Percentiles rank a stretch among this genome's conserved stretches.
These are phyloP conservation scores for Cyaniris semiargus DNA, from an alignment of 2,888 invertebrate genomes.

Conservation along the genomic window DNA sequence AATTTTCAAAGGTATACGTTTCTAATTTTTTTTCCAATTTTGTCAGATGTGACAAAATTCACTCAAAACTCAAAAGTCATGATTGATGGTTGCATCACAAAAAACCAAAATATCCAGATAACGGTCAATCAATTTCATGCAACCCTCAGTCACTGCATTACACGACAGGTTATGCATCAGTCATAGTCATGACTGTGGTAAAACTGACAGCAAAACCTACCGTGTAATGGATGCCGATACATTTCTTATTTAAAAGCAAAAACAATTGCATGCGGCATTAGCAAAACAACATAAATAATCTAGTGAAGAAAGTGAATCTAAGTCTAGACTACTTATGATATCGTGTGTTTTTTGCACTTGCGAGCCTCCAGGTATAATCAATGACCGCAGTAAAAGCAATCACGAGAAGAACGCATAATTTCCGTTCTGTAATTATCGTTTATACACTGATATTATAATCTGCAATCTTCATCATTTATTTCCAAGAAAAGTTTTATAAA, in stretches of 20 bases:
- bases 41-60: no score
- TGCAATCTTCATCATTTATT: not conserved
- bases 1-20: no score
- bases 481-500: not conserved
- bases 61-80: no score
- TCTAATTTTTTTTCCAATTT: no score
- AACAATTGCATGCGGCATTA: not conserved
- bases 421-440: not conserved
- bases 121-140: no score
- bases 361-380: conserved; percentile 3
- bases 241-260: not conserved
- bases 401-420: not conserved
- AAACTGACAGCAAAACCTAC: no score
- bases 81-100: no score
- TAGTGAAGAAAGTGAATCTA: conserved; percentile 1
- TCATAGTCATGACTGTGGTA: no score
- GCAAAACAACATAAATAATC: not conserved
- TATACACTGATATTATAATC: not conserved
- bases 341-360: not conserved
- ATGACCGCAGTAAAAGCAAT: not conserved
- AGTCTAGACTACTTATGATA: not conserved
- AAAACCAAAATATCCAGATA: no score
- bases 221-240: no score
- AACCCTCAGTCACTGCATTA: no score
- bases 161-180: no score